Evolutionary conservation across 1,140 invertebrate species (phyloP), one percentile per base, ranked within the genome.

Genomic region (Eufriesea mexicana): DNA sequence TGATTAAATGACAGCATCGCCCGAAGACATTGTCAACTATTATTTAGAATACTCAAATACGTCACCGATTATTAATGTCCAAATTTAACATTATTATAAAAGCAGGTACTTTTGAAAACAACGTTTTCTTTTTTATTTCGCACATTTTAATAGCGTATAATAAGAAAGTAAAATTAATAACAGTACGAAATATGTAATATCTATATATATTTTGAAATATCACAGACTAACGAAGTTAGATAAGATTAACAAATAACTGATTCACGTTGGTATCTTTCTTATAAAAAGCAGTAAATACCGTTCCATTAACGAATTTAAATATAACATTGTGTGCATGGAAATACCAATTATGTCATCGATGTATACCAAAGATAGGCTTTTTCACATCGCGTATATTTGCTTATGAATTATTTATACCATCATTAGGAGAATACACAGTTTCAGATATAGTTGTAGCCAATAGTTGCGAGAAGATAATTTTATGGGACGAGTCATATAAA

Each of bases 381-480:
- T 55, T 4, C 14, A 35, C n/a, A 23, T 70, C 20, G 12, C n/a
- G 7, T 18, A 45, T n/a, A 18, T 10, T 20, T 18, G 28, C 18
- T 66, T 16, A 23, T 80, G 45, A 80, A 84, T 84, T 74, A 84
- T 84, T 80, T 28, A 84, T 70, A 47, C 76, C 5, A 54, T 6
- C 0, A 23, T 23, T 20, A 18, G 18, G 16, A 25, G 25, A 23
- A 45, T 23, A 10, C 6, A 10, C 6, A 45, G 28, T 55, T 83
- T 66, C 10, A 66, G 64, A 62, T 35, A 28, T 35, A 8, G 2
- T 14, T 47, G 35, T 23, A 64, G 25, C 12, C 28, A 28, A 61
- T 47, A 54, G 18, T 16, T 45, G 55, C 23, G 57, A 14, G 35
- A 62, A 54, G 23, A 42, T 42, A 23, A 61, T 64, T 73, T 54